Evolutionary conservation across 1,140 invertebrate genomes (phyloP), one percentile per base, ranked within the genome.

Genomic region (Goniozus legneri): DNA sequence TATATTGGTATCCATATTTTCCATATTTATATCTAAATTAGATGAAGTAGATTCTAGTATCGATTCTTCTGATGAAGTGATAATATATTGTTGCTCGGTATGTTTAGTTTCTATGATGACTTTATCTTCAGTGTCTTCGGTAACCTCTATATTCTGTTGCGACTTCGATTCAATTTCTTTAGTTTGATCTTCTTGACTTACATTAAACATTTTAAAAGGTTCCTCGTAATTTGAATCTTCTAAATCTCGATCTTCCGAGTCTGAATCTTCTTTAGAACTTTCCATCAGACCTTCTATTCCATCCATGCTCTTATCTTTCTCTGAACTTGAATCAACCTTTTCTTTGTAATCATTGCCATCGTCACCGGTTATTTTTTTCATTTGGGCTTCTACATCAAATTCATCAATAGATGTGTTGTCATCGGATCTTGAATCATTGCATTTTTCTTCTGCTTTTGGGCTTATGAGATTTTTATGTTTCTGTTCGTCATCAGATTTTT

Each of bases 201-300:
- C n/a, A 3, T 13, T 19, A 16, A 64, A 64, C 12, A 55, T 47
- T 15, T 67, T 69, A 22, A 71, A 71, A 1, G 47, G 15, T 21
- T 63, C 56, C 8, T 47, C 41, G 19, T 46, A 54, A 3, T 68
- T 63, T 1, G 57, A 13, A 20, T 71, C 67, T 1, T 69, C 66
- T 2, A 67, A 50, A 0, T 70, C 65, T 8, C 56, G 61, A 10
- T 72, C 65, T 8, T 75, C 73, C 0, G 64, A 66, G 1, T 73
- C 74, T 0, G 71, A 75, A 40, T 76, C 73, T 41, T 76, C 73
- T 33, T 75, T 75, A 0, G 71, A 73, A 19, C 71, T 75, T 10
- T 75, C 74, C 71, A 75, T 74, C 7, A 76, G 20, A 1, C 72
- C 72, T 35, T 76, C 72, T 18, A 75, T 69, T 0, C 71, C 72